Base-by-base conservation (phyloP, 2,797 vertebrate species). In the Syngnathus acus region DNA sequence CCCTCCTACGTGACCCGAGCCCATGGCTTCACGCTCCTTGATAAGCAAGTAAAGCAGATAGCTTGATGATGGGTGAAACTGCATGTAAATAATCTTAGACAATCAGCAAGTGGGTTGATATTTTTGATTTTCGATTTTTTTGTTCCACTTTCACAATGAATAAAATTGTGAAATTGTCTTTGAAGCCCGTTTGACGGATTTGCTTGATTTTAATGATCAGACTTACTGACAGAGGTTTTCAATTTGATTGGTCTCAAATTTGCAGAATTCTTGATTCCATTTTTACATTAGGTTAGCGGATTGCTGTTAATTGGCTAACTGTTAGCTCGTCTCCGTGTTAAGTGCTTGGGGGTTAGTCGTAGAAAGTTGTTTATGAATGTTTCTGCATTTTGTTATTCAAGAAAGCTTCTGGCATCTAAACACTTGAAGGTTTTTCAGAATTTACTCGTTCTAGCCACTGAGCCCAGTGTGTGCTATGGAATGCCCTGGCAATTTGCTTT, bases 1-100 rank as follows among this genome's bases (percentile, higher is more conserved):
- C 62, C 74, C 65, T 76, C 51, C 65, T 66, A 50, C 23, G 17
- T 67, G 61, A 73, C 73, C 75, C 71, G 75, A 71, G 77, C 78
- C 73, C 65, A 32, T 69, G 67, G 65, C 62, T 69, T 72, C 64
- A 72, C 47, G 66, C 66, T 17, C 6, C 16, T 68, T 51, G 47
- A 57, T 16, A 32, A 37, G 32, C 14, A 7, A 57, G 17, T 17
- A 14, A 54, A 8, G 26, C 26, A 16, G 32, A 57, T 57, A 14
- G 0, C 16, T 57, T 17, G 4, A 32, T 17, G 4, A 32, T 16
- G 26, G 54, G 13, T 32, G 23, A 57, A 57, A 57, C 54, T 57
- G 54, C 55, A 37, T 57, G 14, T 17, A 8, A 16, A 14, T 57
- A 10, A 26, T 26, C 1, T 47, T 48, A 16, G 17, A 16, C 10